Evolutionary conservation across 2,888 invertebrate genomes (phyloP).

Genomic region (Agonopterix heracliana): DNA sequence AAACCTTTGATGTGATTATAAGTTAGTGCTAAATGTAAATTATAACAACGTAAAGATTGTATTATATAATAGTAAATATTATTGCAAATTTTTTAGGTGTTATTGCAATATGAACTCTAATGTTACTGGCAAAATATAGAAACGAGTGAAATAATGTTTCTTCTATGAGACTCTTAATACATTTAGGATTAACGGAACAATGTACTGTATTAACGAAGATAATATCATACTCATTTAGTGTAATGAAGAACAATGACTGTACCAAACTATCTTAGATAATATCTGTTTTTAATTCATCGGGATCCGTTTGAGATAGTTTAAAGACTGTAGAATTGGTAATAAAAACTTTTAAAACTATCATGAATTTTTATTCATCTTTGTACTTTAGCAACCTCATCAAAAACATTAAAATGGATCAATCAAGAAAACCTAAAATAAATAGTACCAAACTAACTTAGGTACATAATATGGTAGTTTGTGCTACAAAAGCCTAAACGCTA

Average conservation of each 20-base stretch:
- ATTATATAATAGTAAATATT: too few species aligned
- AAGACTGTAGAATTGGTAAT: constrained; percentile 66
- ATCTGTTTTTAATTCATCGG: constrained; percentile 46
- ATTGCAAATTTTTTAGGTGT: neutral
- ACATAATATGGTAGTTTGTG: too few species aligned
- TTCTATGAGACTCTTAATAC: too few species aligned
- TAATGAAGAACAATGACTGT: constrained; percentile 31
- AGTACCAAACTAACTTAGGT: too few species aligned
- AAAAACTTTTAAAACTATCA: constrained; percentile 29
- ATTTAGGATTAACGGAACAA: constrained; percentile 13
- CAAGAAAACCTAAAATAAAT: too few species aligned
- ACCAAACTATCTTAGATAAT: constrained; percentile 42
- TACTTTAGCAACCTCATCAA: too few species aligned
- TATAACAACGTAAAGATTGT: constrained; percentile 18
- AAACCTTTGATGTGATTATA: constrained; percentile 46
- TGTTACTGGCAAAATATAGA: too few species aligned
- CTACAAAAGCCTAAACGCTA: too few species aligned
- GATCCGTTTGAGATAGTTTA: constrained; percentile 51
- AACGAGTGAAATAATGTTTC: too few species aligned
- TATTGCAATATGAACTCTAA: neutral
- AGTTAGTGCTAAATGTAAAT: constrained; percentile 15
- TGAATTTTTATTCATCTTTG: too few species aligned
- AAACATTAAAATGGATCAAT: too few species aligned
- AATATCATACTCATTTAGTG: constrained; percentile 39
- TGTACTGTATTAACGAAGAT: constrained; percentile 24